A percentile compares a stretch with the other conserved stretches of the same genome.
These are phyloP conservation scores for Epinephelus fuscoguttatus DNA, from an alignment of 2,113 vertebrate genomes.

Conservation along the genomic window DNA sequence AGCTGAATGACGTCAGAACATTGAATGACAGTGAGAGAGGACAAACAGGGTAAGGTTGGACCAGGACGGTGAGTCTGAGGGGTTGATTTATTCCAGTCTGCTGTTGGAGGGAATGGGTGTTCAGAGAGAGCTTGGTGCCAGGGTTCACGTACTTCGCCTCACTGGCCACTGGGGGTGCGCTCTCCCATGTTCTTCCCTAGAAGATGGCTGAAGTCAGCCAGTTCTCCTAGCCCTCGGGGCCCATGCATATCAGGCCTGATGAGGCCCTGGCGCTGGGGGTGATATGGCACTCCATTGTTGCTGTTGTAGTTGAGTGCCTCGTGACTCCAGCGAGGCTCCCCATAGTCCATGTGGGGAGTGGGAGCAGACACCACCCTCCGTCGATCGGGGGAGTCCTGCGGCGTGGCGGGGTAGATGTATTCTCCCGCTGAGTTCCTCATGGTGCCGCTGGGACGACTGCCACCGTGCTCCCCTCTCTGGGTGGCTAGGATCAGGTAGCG, in stretches of 20 bases:
- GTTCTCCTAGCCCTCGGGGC: constrained; percentile 80
- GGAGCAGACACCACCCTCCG: constrained; percentile 93
- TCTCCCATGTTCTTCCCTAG: constrained; percentile 88
- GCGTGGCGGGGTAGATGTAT: constrained; percentile 87
- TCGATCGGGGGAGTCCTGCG: constrained; percentile 90
- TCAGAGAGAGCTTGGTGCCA: constrained; percentile 56
- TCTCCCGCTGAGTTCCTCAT: constrained; percentile 88
- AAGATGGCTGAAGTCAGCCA: constrained; percentile 90
- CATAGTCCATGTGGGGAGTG: constrained; percentile 86
- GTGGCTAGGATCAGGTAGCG: constrained; percentile 84
- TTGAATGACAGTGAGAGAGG: constrained; percentile 80
- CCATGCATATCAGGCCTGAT: constrained; percentile 80
- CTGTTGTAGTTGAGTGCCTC: constrained; percentile 90
- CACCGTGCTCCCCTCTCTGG: constrained; percentile 77
- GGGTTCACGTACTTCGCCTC: constrained; percentile 64
- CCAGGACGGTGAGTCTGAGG: constrained; percentile 65
- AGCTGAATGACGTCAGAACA: constrained; percentile 72
- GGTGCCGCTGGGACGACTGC: constrained; percentile 69
- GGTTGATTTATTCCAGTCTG: constrained; percentile 72
- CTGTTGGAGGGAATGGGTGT: constrained; percentile 65
- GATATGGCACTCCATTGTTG: constrained; percentile 85
- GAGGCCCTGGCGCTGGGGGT: constrained; percentile 78
- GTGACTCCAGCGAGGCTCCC: constrained; percentile 88
- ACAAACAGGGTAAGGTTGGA: constrained; percentile 69
- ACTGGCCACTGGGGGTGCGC: constrained; percentile 89